Conservation (phyloP, 2,888 invertebrate species). For the Machimus rusticus region DNA sequence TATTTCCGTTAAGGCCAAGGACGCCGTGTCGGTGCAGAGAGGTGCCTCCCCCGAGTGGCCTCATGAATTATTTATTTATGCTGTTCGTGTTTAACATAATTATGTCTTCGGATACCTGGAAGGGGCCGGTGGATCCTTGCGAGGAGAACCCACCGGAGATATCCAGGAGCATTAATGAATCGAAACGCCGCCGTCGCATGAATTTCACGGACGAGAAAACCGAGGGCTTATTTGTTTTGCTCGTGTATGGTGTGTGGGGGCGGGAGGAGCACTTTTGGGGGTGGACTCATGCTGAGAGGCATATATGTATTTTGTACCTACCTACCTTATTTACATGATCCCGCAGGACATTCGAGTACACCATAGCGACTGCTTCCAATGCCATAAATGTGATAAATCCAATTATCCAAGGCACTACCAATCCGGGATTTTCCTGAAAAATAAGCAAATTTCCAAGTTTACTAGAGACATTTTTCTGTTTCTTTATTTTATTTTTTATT, state of each 20-base stretch:
- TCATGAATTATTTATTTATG: constrained; percentile 42
- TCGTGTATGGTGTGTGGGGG: background rate
- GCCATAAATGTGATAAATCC: constrained; percentile 83
- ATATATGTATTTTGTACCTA: constrained; percentile 21
- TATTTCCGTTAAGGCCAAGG: constrained; percentile 7
- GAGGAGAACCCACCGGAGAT: background rate
- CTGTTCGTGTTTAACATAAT: constrained; percentile 35
- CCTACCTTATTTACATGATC: constrained; percentile 83
- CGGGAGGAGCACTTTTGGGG: background rate
- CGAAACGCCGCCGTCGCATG: background rate
- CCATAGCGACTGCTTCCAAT: constrained; percentile 80
- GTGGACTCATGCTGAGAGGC: background rate
- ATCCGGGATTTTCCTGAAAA: constrained; percentile 75
- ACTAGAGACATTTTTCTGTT: background rate
- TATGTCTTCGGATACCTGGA: background rate
- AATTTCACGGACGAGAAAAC: background rate
- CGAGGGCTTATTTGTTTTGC: background rate
- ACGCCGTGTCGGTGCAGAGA: background rate
- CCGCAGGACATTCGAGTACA: constrained; percentile 81
- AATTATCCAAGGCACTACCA: constrained; percentile 80
- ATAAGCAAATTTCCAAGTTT: background rate
- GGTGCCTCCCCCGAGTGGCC: background rate
- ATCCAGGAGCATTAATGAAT: background rate
- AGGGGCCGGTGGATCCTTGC: background rate
- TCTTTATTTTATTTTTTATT: background rate